Conservation (phyloP, 2,113 vertebrate genomes). For the Tylochromis polylepis region DNA sequence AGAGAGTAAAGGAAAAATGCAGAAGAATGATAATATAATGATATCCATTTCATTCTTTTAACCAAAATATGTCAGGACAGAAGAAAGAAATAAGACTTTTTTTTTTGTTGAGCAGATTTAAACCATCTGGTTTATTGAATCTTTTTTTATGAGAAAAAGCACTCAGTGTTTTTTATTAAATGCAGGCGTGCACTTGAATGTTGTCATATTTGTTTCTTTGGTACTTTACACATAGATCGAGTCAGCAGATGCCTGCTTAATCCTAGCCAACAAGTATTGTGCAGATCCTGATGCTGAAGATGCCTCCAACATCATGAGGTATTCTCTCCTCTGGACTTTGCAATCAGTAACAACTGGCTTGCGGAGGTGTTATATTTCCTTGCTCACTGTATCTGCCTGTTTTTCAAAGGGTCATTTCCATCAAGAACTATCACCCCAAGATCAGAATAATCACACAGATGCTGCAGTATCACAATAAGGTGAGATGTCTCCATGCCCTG, state of each 20-base stretch:
- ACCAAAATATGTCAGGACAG: neutral
- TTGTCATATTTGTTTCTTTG: neutral
- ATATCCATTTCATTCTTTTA: neutral
- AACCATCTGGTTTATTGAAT: neutral
- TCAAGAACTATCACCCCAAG: constrained; percentile 99
- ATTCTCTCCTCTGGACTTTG: neutral
- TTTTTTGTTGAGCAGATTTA: neutral
- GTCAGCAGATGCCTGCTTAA: constrained; percentile 95
- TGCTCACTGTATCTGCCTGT: neutral
- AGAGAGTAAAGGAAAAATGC: neutral
- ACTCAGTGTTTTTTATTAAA: neutral
- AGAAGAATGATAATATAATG: neutral
- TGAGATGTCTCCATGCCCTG: constrained; percentile 41
- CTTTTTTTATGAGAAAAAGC: neutral
- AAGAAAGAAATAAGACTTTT: neutral
- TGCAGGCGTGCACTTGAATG: neutral
- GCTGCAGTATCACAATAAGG: constrained; percentile 99
- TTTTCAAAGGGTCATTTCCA: constrained; percentile 90
- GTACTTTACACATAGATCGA: constrained; percentile 80
- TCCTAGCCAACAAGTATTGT: constrained; percentile 99
- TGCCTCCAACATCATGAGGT: constrained; percentile 99
- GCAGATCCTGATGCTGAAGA: constrained; percentile 98
- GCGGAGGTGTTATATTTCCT: neutral
- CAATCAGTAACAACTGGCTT: neutral
- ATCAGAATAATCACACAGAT: constrained; percentile 99